Conservation (phyloP, 2,888 invertebrate genomes). For the Nemotelus nigrinus region DNA sequence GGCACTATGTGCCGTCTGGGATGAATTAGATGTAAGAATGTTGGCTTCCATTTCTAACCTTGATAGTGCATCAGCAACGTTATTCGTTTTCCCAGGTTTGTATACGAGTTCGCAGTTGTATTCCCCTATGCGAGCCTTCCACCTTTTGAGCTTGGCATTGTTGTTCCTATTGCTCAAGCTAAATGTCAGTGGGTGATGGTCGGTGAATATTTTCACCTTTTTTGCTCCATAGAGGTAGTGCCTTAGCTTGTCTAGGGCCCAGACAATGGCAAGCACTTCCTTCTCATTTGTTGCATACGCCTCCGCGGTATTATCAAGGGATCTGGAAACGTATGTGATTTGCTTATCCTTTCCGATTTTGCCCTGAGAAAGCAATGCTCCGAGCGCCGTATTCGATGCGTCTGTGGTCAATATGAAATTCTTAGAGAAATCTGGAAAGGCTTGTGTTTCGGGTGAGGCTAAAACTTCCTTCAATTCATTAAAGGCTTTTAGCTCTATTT, state of each 20-base stretch:
- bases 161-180: too few species aligned
- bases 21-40: too few species aligned
- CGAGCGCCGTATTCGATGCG: conserved; percentile 49
- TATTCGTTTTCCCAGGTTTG: too few species aligned
- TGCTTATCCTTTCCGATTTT: conserved; percentile 24
- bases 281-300: not conserved
- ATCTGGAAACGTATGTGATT: conserved; percentile 16
- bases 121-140: too few species aligned
- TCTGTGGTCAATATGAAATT: conserved; percentile 50
- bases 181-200: not conserved
- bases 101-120: too few species aligned
- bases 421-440: conserved; percentile 49
- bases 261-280: not conserved
- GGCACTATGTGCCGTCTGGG: too few species aligned
- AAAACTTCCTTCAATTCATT: conserved; percentile 50
- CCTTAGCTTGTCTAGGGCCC: not conserved
- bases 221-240: not conserved
- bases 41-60: too few species aligned
- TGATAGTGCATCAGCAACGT: too few species aligned
- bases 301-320: conserved; percentile 11
- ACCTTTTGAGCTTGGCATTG: too few species aligned
- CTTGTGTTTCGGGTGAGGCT: conserved; percentile 47
- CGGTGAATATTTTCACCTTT: not conserved
- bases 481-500: conserved; percentile 48
- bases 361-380: conserved; percentile 21